A percentile compares a stretch with the other conserved stretches of the same genome.
Conservation (phyloP, 2,888 invertebrate genomes). For the Ceraclea dissimilis region DNA sequence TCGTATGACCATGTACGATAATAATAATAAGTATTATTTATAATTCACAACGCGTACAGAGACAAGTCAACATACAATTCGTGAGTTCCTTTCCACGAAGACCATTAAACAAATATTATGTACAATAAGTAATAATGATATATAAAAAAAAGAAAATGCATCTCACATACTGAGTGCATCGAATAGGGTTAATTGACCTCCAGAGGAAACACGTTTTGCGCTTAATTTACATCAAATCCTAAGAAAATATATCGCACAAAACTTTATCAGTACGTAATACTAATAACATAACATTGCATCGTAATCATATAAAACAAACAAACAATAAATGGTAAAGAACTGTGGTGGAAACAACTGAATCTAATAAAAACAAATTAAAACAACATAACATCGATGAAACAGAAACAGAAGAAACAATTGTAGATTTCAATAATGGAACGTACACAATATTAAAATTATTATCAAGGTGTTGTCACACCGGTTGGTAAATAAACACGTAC, state of each 20-base stretch:
- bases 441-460: neutral
- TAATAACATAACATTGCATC: no score
- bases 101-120: neutral
- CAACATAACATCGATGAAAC: neutral
- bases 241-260: no score
- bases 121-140: neutral
- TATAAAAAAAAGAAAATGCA: no score
- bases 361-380: neutral
- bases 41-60: neutral
- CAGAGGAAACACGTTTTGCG: no score
- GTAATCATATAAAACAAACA: no score
- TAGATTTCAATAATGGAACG: neutral
- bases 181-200: no score
- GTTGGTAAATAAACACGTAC: slow-evolving; percentile 1
- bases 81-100: neutral
- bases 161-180: no score
- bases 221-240: no score
- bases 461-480: slow-evolving; percentile 1
- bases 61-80: neutral
- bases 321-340: no score
- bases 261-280: no score
- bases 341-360: no score
- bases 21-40: neutral
- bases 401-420: neutral
- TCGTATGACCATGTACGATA: no score